These are phyloP conservation scores for Phoeniculus purpureus DNA, from an alignment of 2,797 vertebrate genomes.

Conservation along the genomic window DNA sequence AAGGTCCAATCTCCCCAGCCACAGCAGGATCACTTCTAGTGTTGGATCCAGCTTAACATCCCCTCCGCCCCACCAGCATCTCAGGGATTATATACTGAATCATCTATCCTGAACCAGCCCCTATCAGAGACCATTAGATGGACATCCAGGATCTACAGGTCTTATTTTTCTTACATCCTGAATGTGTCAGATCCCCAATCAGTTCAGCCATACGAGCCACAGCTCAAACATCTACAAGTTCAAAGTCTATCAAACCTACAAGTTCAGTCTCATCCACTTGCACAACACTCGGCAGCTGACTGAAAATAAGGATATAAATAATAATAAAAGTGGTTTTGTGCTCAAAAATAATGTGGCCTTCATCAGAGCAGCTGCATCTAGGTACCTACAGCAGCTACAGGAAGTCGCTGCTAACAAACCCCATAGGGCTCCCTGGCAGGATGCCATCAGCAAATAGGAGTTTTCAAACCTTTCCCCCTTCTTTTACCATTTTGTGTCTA, in stretches of 20 bases:
- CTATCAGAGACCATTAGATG: fast-evolving
- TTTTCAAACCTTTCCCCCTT: neutral
- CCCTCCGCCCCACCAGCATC: neutral
- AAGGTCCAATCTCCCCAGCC: too few species aligned
- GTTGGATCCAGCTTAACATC: neutral
- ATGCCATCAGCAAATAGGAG: neutral
- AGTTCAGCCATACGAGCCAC: neutral
- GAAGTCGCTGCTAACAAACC: neutral
- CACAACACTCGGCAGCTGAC: neutral
- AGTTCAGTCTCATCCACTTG: neutral
- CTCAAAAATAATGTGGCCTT: neutral
- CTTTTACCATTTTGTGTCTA: neutral
- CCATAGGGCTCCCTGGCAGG: neutral
- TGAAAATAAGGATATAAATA: neutral
- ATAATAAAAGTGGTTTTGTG: neutral
- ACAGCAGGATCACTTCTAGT: neutral
- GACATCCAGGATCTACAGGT: neutral
- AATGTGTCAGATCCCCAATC: neutral
- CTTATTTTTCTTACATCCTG: neutral
- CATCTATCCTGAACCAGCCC: neutral
- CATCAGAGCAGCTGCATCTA: neutral
- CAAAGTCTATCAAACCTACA: too few species aligned
- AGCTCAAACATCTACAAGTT: neutral
- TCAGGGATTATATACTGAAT: neutral
- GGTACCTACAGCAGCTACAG: neutral